Evolutionary conservation across 2,888 invertebrate genomes (phyloP).

Genomic region (Torymus texanus): DNA sequence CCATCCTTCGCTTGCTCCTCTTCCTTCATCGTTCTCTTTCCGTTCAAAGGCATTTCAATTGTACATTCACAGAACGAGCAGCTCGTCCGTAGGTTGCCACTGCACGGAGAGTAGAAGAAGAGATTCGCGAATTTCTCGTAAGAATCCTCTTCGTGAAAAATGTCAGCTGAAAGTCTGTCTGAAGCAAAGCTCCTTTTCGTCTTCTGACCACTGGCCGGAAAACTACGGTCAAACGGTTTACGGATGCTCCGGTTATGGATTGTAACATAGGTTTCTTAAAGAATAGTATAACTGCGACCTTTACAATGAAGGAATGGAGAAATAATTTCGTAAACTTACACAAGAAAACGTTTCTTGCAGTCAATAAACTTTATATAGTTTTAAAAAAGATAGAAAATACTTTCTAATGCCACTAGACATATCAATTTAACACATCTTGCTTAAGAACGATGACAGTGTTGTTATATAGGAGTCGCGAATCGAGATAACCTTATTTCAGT

Average conservation of each 20-base stretch:
- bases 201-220: constrained; percentile 28
- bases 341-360: no score
- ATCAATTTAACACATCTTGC: no score
- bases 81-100: neutral
- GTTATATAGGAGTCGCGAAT: neutral
- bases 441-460: no score
- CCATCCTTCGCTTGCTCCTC: constrained; percentile 44
- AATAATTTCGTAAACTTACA: no score
- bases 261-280: no score
- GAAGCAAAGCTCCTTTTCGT: constrained; percentile 21
- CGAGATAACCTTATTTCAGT: neutral
- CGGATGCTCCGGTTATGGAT: neutral
- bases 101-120: neutral
- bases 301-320: no score
- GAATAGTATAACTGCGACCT: no score
- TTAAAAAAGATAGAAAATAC: no score
- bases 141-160: neutral
- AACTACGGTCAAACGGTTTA: neutral
- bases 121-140: neutral
- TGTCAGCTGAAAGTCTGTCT: constrained; percentile 1
- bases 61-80: constrained; percentile 62
- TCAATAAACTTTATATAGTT: no score
- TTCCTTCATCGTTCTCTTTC: constrained; percentile 28
- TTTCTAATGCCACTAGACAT: no score
- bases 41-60: constrained; percentile 64